A percentile compares a stretch with the other conserved stretches of the same genome.
Evolutionary conservation across 2,888 invertebrate species (phyloP).

Genomic region (Nemapogon koenigi): DNA sequence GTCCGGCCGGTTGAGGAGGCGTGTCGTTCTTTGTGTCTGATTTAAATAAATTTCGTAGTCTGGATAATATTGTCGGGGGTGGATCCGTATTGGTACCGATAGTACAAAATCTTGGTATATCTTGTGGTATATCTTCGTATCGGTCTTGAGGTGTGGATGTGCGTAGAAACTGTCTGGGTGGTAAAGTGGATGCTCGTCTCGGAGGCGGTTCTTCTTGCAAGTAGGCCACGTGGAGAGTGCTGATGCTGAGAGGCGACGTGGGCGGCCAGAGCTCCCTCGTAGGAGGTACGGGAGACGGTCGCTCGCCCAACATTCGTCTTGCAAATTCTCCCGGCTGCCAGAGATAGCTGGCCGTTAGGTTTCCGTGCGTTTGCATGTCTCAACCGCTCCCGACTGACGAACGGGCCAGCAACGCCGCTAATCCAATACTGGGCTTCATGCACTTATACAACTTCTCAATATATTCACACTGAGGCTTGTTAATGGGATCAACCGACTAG

Average conservation of each 20-base stretch:
- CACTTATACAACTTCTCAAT: conserved; percentile 51
- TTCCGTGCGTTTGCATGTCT: conserved; percentile 56
- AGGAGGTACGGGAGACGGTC: conserved; percentile 50
- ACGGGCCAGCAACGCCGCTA: conserved; percentile 21
- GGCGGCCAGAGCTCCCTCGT: conserved; percentile 50
- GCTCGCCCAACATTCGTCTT: conserved; percentile 49
- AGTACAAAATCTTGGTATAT: conserved; percentile 31
- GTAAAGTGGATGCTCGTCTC: conserved; percentile 37
- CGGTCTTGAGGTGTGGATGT: conserved; percentile 27
- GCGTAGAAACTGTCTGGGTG: conserved; percentile 31
- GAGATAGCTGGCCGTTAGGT: conserved; percentile 51
- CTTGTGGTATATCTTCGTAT: conserved; percentile 18
- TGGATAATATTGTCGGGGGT: conserved; percentile 32
- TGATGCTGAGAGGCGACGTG: conserved; percentile 40
- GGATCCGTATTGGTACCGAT: conserved; percentile 55
- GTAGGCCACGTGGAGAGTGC: conserved; percentile 52
- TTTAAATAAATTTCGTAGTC: conserved; percentile 30
- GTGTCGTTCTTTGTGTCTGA: conserved; percentile 24
- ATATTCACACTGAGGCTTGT: conserved; percentile 30
- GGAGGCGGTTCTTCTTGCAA: conserved; percentile 40
- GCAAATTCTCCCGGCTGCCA: conserved; percentile 60
- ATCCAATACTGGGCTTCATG: conserved; percentile 49
- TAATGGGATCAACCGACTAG: too few relatives aligned
- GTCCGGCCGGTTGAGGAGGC: conserved; percentile 28
- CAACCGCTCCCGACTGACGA: conserved; percentile 13